phyloP scores from a whole-genome alignment of 1,140 invertebrate species.

The Zaprionus gabonicus region DNA sequence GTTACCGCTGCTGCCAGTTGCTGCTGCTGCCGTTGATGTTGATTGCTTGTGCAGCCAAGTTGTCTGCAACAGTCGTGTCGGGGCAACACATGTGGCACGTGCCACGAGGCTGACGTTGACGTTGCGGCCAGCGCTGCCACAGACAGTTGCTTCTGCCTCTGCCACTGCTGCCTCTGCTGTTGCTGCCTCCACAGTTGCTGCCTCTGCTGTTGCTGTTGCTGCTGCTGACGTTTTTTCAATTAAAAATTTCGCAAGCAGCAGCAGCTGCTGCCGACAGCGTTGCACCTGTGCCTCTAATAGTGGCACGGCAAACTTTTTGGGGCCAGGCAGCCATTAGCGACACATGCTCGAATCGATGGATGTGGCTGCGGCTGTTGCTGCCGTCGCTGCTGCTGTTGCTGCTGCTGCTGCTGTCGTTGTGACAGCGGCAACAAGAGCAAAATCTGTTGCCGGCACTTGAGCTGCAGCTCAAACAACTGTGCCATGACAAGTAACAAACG shows the following conservation, averaged over 20 bases:
- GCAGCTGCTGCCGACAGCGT: constrained; percentile 52
- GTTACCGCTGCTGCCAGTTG: constrained; percentile 31
- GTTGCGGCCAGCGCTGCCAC: constrained; percentile 57
- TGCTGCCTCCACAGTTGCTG: constrained; percentile 28
- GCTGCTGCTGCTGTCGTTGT: neutral
- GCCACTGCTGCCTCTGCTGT: constrained; percentile 28
- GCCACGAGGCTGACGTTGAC: constrained; percentile 48
- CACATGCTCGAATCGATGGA: constrained; percentile 45
- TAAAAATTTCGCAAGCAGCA: constrained; percentile 78
- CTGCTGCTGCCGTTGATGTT: constrained; percentile 42
- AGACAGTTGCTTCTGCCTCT: constrained; percentile 46
- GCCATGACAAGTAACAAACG: constrained; percentile 76
- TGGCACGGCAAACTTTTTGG: constrained; percentile 33
- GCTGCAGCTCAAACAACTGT: constrained; percentile 78
- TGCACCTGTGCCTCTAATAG: constrained; percentile 32
- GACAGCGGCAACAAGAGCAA: constrained; percentile 54
- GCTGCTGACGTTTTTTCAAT: constrained; percentile 72
- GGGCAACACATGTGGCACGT: constrained; percentile 78
- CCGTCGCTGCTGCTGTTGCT: constrained; percentile 11
- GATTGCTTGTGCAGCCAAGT: constrained; percentile 51
- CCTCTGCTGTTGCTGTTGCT: constrained; percentile 10
- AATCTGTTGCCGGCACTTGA: constrained; percentile 80
- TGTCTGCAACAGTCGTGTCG: constrained; percentile 46
- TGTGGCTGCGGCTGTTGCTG: constrained; percentile 14
- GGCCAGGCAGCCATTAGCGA: constrained; percentile 26